Evolutionary conservation across 2,113 vertebrate genomes (phyloP), one percentile per base, ranked within the genome.

Genomic region (Notechis scutatus): DNA sequence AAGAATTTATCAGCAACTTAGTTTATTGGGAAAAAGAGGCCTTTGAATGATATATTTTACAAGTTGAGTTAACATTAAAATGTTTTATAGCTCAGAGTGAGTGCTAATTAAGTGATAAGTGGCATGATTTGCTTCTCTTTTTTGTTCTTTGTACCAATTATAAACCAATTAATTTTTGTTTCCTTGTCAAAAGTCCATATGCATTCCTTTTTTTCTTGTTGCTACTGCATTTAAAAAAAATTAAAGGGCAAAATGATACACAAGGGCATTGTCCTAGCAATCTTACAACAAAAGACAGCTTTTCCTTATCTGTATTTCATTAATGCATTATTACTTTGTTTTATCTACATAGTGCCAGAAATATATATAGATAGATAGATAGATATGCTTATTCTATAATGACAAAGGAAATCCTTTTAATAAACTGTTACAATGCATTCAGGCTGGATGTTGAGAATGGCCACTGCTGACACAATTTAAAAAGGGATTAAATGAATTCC

Each of bases 21-120:
- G 29, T 26, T 90, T 11, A 0, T 1, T 15, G 7, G 47, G 45
- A 18, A n/a, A 50, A 26, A 14, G 47, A 90, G 55, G 87, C 3
- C 93, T 96, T 74, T 91, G 69, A 92, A 94, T 95, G 94, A 94
- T 94, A 85, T 94, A 81, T 86, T 87, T 97, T 86, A 88, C 95
- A 6, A 59, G 3, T 56, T n/a, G 89, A 89, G 9, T 96, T 95
- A 96, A 94, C 55, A 94, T 89, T 91, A 94, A 96, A 12, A 95
- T 94, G 93, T 91, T 94, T 95, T 96, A 93, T 95, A 91, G 34
- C 95, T 97, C 20, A 39, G 90, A 96, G 95, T 94, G 93, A 59
- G 34, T n/a, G 21, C 90, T 97, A 97, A 97, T 97, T 96, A 97
- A 96, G 90, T 94, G 95, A 95, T 96, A 96, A 90, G 64, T 96